Percentiles rank a stretch among this genome's conserved stretches.
Conservation (phyloP, 2,888 invertebrate genomes). For the Drosophila austrosaltans region DNA sequence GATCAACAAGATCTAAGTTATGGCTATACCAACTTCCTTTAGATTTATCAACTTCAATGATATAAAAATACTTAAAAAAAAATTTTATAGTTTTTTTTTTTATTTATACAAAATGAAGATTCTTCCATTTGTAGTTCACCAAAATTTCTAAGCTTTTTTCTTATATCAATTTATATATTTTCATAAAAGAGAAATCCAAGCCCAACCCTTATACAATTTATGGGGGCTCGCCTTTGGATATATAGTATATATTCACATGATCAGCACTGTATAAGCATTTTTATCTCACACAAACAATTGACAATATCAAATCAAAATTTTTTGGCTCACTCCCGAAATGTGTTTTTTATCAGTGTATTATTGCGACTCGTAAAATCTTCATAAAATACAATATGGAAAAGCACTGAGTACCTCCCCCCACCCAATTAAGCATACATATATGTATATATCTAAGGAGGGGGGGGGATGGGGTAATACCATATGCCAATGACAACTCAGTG, state of each 20-base stretch:
- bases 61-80: no score
- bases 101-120: no score
- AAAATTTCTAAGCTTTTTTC: background rate
- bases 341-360: slow-evolving; percentile 59
- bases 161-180: background rate
- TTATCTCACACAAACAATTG: slow-evolving; percentile 21
- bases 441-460: slow-evolving; percentile 4
- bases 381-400: slow-evolving; percentile 62
- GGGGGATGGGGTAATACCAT: background rate
- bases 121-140: no score
- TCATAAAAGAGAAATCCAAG: background rate
- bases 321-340: slow-evolving; percentile 69
- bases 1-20: no score
- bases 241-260: slow-evolving; percentile 42
- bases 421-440: background rate
- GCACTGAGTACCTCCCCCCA: slow-evolving; percentile 37
- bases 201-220: background rate
- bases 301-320: slow-evolving; percentile 52
- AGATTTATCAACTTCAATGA: no score
- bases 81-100: no score
- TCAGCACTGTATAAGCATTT: slow-evolving; percentile 35
- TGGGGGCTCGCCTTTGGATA: background rate
- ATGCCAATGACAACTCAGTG: slow-evolving; percentile 41
- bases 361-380: slow-evolving; percentile 58
- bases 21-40: no score